Percentiles rank a stretch among this genome's conserved stretches.
phyloP scores from a whole-genome alignment of 2,888 invertebrate species.

The Periphyllus acericola region DNA sequence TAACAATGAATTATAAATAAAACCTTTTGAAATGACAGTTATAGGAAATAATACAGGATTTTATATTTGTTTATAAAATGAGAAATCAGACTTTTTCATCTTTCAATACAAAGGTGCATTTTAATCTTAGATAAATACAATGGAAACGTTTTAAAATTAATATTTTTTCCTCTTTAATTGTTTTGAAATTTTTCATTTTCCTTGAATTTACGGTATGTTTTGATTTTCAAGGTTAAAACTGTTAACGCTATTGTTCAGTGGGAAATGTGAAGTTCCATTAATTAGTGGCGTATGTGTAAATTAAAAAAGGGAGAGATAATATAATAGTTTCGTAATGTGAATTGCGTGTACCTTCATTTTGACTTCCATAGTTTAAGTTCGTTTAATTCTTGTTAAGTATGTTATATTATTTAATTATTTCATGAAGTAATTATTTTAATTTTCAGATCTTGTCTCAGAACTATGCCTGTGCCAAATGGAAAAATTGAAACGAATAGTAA shows the following conservation, averaged over 20 bases:
- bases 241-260: not conserved
- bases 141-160: not conserved
- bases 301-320: conserved; percentile 31
- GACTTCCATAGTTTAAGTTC: conserved; percentile 1
- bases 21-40: too few species aligned
- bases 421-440: not conserved
- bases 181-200: not conserved
- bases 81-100: too few species aligned
- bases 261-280: not conserved
- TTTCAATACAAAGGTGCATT: not conserved
- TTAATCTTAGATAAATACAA: not conserved
- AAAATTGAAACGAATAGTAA: conserved; percentile 13
- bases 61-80: too few species aligned
- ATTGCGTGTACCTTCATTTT: conserved; percentile 13
- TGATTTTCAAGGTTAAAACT: conserved; percentile 39
- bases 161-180: not conserved
- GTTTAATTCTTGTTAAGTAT: not conserved
- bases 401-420: not conserved
- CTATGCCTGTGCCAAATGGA: conserved; percentile 44
- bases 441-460: conserved; percentile 22
- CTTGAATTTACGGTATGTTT: conserved; percentile 37
- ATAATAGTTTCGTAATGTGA: conserved; percentile 4
- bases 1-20: too few species aligned
- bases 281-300: conserved; percentile 30
- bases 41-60: too few species aligned